Evolutionary conservation across 2,888 invertebrate species (phyloP), one percentile per base, ranked within the genome.

Genomic region (Trypoxylon attenuatum): DNA sequence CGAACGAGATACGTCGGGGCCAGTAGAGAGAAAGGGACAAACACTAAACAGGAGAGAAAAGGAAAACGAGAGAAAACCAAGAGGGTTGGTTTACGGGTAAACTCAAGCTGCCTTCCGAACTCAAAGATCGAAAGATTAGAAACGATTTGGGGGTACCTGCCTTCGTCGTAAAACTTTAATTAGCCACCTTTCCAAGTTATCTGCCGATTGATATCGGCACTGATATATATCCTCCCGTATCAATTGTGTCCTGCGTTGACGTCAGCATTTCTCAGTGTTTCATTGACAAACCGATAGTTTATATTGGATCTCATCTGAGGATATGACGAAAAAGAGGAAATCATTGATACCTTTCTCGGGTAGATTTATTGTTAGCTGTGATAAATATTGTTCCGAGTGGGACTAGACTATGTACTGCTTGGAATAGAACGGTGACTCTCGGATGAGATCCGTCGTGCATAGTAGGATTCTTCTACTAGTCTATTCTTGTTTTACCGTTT

Each of bases 91-190:
- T 43, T n/a, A n/a, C n/a, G 41, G 22, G 18, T 5, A 43, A 22
- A 16, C n/a, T n/a, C 4, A 22, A 29, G 10, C 29, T 39, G 43
- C 23, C 21, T 21, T 6, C 10, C 16, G 10, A 58, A 54, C 39
- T 8, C 19, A 56, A 46, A 69, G 76, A 71, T 77, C 25, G 61
- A 13, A 21, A 57, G 69, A 75, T 75, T 72, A 62, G 67, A 62
- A 59, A 71, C 69, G 71, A 71, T 68, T 67, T 49, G 50, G 57
- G 42, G 49, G 38, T 43, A 33, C 29, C 21, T 56, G 55, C 15
- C 29, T 16, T 43, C 33, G 15, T 55, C 55, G 49, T 73, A 42
- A 69, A 74, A 74, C 42, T 74, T 74, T 74, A 74, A 74, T 69
- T 71, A 68, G 49, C 4, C 51, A 8, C 43, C 33, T 33, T 68